A percentile compares a stretch with the other conserved stretches of the same genome.
phyloP scores from a whole-genome alignment of 2,888 invertebrate species.

The Chrysolina oricalcia region DNA sequence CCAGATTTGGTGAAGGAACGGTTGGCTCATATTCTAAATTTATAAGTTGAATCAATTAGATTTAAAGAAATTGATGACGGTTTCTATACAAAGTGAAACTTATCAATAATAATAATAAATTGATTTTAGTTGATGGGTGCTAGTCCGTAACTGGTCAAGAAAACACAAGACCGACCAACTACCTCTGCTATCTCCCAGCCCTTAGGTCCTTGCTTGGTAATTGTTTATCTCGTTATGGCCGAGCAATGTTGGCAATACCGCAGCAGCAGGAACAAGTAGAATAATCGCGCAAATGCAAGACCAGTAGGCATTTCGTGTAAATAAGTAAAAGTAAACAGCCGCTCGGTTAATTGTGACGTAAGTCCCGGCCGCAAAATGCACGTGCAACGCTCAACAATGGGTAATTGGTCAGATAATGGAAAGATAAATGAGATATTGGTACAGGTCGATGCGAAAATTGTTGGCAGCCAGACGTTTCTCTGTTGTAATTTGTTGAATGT shows the following conservation, averaged over 20 bases:
- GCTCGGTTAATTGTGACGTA: constrained; percentile 35
- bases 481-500: background rate
- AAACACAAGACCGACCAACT: background rate
- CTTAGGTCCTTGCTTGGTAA: constrained; percentile 25
- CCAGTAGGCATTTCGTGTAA: constrained; percentile 41
- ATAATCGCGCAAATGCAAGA: constrained; percentile 33
- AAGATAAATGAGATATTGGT: constrained; percentile 38
- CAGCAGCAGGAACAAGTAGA: constrained; percentile 28
- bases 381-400: constrained; percentile 41
- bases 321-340: constrained; percentile 45
- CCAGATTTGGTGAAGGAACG: no score
- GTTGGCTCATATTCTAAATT: no score
- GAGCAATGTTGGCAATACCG: constrained; percentile 24
- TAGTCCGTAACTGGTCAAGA: no score
- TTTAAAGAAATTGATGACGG: no score
- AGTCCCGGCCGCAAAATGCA: constrained; percentile 31
- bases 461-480: background rate
- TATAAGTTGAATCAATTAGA: no score
- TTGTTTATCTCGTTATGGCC: constrained; percentile 41
- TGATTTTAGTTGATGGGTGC: background rate
- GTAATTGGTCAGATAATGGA: constrained; percentile 41
- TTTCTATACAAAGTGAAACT: no score
- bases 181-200: constrained; percentile 15
- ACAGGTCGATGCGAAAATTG: background rate
- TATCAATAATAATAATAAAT: background rate